Conservation (phyloP, 2,888 invertebrate species). For the Xylophagus ater region DNA sequence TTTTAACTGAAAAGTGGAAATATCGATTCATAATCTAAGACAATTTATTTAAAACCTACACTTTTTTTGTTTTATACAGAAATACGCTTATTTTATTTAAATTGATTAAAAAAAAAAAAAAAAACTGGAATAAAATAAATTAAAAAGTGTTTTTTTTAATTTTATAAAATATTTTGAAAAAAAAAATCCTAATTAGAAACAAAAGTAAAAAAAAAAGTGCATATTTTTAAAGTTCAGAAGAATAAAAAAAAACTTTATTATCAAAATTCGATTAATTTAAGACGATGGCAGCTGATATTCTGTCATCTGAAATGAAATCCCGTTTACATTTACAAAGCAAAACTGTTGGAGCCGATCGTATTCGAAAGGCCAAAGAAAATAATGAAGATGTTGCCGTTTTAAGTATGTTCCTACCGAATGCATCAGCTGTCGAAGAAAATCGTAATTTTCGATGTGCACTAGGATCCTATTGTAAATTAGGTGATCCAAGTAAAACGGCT, state of each 20-base stretch:
- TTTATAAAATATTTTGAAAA: too few relatives aligned
- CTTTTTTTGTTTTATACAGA: too few relatives aligned
- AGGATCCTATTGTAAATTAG: slow-evolving; percentile 61
- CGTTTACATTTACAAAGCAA: slow-evolving; percentile 62
- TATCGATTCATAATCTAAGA: too few relatives aligned
- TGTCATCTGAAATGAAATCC: slow-evolving; percentile 68
- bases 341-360: slow-evolving; percentile 73
- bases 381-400: slow-evolving; percentile 81
- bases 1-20: too few relatives aligned
- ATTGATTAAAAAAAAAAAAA: too few relatives aligned
- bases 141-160: too few relatives aligned
- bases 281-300: slow-evolving; percentile 63
- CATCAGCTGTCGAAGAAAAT: slow-evolving; percentile 51
- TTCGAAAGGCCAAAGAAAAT: slow-evolving; percentile 64
- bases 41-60: too few relatives aligned
- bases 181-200: too few relatives aligned
- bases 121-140: too few relatives aligned
- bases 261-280: slow-evolving; percentile 1
- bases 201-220: neutral
- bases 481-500: slow-evolving; percentile 63
- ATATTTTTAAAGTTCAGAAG: neutral
- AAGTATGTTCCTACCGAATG: slow-evolving; percentile 67
- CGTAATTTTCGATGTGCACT: slow-evolving; percentile 69
- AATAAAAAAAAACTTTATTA: neutral
- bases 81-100: too few relatives aligned